Evolutionary conservation across 2,113 vertebrate genomes (phyloP), one percentile per base, ranked within the genome.

Genomic region (Hippolais icterina): DNA sequence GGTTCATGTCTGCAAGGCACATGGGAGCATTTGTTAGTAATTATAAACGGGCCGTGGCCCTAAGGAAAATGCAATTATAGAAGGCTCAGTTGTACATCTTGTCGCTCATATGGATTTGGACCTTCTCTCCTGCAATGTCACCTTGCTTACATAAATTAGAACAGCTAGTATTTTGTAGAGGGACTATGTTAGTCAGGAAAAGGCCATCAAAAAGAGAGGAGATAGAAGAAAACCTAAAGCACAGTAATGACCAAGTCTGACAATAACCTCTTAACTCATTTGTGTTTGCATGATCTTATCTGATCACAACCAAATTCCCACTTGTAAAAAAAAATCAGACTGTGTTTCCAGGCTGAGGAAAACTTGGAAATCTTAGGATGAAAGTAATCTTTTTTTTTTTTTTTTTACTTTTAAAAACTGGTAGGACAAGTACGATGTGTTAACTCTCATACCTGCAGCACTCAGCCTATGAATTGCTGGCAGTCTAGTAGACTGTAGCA

Each of bases 1-100:
- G 98, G 96, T 95, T 98, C 94, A 98, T 93, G 77, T 99, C 98
- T 98, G 97, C 61, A 94, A 94, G 80, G 29, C 22, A 88, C 77
- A 89, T 7, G 49, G 57, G n/a, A 94, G 41, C 50, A n/a, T 24
- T 83, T 76, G 44, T 71, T 65, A 54, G 15, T 2, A 57, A 85
- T 41, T 44, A 49, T 6, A 69, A 69, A 59, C 0, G 2, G 29
- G 39, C 31, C 72, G 60, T 15, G 23, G 46, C 52, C 9, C 3
- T n/a, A 46, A 70, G 49, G 31, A 53, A 82, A 57, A 86, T 24
- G 24, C 7, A 24, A n/a, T 72, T 57, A 15, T 33, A 2, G 4
- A 89, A 75, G n/a, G 75, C 42, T 24, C 37, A 16, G 42, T 57
- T 0, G 1, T 27, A 28, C 28, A 15, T 65, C n/a, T 70, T n/a